Evolutionary conservation across 2,113 vertebrate species (phyloP).

Genomic region (Glaucidium brasilianum): DNA sequence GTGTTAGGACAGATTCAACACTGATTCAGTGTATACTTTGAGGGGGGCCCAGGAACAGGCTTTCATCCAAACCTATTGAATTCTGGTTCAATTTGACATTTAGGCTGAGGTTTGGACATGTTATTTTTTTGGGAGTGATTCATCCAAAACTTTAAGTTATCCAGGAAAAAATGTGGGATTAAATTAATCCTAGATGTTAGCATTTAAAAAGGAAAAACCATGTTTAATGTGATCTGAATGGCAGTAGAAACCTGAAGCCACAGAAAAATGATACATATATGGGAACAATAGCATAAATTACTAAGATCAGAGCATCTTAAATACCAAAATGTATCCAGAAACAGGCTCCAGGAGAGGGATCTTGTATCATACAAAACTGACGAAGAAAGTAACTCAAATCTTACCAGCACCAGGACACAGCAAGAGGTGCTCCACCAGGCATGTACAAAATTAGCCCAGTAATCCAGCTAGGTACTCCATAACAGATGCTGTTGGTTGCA

Average conservation of each 20-base stretch:
- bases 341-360: not conserved
- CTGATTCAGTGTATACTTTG: not conserved
- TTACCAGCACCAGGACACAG: not conserved
- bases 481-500: not conserved
- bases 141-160: slow-evolving; percentile 54
- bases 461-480: not conserved
- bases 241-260: slow-evolving; percentile 32
- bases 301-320: not conserved
- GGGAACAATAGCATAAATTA: slow-evolving; percentile 13
- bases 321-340: not conserved
- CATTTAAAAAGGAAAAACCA: slow-evolving; percentile 21
- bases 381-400: not conserved
- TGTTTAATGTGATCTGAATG: slow-evolving; percentile 43
- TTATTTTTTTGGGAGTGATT: slow-evolving; percentile 42
- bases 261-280: slow-evolving; percentile 18
- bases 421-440: not conserved
- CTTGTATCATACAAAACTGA: not conserved
- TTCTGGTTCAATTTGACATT: slow-evolving; percentile 14
- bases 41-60: slow-evolving; percentile 31
- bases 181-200: slow-evolving; percentile 64
- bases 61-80: slow-evolving; percentile 55
- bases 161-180: slow-evolving; percentile 57
- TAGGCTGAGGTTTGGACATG: slow-evolving; percentile 56
- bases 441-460: not conserved
- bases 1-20: slow-evolving; percentile 29